phyloP scores from a whole-genome alignment of 2,888 invertebrate species.

The Lasioglossum vierecki region DNA sequence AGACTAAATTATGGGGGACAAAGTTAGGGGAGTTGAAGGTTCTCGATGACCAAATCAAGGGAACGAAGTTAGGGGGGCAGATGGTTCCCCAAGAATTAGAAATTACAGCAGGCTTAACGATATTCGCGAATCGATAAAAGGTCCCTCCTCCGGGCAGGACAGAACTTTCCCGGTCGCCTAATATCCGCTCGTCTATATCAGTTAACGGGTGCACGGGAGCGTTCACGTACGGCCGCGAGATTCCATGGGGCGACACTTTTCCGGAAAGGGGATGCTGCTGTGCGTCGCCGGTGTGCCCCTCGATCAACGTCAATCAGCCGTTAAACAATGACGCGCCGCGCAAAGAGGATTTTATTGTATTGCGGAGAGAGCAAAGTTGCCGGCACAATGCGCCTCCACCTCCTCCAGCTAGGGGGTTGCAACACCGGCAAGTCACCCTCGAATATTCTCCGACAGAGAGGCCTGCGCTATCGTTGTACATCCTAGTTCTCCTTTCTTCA shows the following conservation, averaged over 20 bases:
- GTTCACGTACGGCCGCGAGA: conserved; percentile 53
- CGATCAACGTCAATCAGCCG: conserved; percentile 83
- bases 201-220: conserved; percentile 39
- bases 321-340: conserved; percentile 81
- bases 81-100: background rate
- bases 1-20: background rate
- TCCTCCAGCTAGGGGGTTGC: conserved; percentile 12
- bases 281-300: conserved; percentile 68
- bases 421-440: conserved; percentile 53
- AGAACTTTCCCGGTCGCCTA: conserved; percentile 22
- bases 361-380: conserved; percentile 72
- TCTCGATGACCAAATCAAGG: background rate
- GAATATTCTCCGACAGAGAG: conserved; percentile 33
- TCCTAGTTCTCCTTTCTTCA: conserved; percentile 1
- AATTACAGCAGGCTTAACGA: background rate
- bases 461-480: conserved; percentile 1
- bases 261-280: conserved; percentile 58
- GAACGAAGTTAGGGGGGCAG: background rate
- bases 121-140: conserved; percentile 13
- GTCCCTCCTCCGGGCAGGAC: background rate
- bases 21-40: background rate
- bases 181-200: conserved; percentile 22
- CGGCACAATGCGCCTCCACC: conserved; percentile 61
- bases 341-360: conserved; percentile 74
- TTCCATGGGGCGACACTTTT: conserved; percentile 65